These are phyloP conservation scores for Lasioglossum pauxillum DNA, from an alignment of 2,888 invertebrate species.

Conservation along the genomic window DNA sequence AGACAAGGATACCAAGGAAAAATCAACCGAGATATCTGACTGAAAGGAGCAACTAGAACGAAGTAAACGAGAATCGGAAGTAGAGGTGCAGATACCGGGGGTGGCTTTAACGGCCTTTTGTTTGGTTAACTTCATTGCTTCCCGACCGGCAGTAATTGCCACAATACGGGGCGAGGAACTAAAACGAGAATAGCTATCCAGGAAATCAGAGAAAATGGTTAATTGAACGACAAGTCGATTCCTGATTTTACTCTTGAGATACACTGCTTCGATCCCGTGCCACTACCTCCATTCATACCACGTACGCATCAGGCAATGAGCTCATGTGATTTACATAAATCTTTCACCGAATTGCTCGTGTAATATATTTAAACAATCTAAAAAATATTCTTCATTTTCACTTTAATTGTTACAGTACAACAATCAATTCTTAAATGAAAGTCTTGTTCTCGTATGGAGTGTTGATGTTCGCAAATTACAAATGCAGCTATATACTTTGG, in stretches of 20 bases:
- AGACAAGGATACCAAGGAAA: conserved; percentile 25
- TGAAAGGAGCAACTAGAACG: conserved; percentile 57
- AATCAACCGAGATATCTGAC: conserved; percentile 57
- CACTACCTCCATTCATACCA: neutral
- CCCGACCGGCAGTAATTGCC: conserved; percentile 74
- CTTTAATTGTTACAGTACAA: neutral
- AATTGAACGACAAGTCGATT: conserved; percentile 75
- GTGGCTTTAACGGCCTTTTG: conserved; percentile 77
- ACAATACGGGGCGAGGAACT: conserved; percentile 70
- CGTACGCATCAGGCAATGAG: neutral
- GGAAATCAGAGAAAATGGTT: conserved; percentile 73
- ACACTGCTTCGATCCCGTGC: conserved; percentile 34
- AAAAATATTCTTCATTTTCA: neutral
- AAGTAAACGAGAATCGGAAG: conserved; percentile 66
- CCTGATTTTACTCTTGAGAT: conserved; percentile 68
- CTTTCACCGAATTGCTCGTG: neutral
- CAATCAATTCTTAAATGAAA: neutral
- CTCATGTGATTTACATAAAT: neutral
- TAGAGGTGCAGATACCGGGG: conserved; percentile 70
- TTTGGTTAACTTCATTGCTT: conserved; percentile 78
- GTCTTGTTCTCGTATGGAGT: neutral
- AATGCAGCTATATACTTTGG: no score
- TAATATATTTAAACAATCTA: neutral
- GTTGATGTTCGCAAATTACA: no score
- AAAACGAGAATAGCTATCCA: conserved; percentile 54